Percentiles rank a stretch among this genome's conserved stretches.
Conservation (phyloP, 2,888 invertebrate species). For the Apotomis betuletana region DNA sequence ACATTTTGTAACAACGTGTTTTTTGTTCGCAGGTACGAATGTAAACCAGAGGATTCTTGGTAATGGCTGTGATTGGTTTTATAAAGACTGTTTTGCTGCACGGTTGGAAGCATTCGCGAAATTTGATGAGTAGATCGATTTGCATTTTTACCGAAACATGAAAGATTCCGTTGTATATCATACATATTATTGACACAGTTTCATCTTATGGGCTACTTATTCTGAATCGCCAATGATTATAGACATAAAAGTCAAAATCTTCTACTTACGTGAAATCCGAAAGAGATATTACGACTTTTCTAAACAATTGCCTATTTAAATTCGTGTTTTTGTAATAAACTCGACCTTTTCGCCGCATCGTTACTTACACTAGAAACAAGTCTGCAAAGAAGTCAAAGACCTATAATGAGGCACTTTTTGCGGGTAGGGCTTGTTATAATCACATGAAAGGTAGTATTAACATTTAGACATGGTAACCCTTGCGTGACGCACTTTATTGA, state of each 20-base stretch:
- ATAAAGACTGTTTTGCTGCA: constrained; percentile 13
- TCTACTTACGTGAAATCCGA: too few relatives aligned
- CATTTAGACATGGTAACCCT: constrained; percentile 61
- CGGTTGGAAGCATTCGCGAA: constrained; percentile 4
- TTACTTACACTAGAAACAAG: constrained; percentile 9
- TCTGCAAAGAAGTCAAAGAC: constrained; percentile 33
- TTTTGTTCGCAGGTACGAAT: constrained; percentile 42
- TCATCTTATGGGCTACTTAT: too few relatives aligned
- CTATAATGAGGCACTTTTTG: constrained; percentile 50
- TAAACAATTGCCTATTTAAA: too few relatives aligned
- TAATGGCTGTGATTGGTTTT: constrained; percentile 22
- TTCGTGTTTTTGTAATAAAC: background rate
- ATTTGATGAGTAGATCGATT: constrained; percentile 21
- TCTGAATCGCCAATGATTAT: too few relatives aligned
- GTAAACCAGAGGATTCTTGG: constrained; percentile 32
- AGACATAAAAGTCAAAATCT: too few relatives aligned
- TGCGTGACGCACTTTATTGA: constrained; percentile 60
- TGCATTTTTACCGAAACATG: constrained; percentile 21
- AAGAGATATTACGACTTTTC: background rate
- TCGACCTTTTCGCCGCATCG: background rate
- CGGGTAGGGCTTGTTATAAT: constrained; percentile 47
- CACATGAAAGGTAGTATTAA: constrained; percentile 53
- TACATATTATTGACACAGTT: background rate
- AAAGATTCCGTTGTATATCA: constrained; percentile 2
- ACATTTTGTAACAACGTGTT: constrained; percentile 27